These are phyloP conservation scores for Gyrodactylus salaris DNA, from an alignment of 1,140 invertebrate species.

Conservation along the genomic window DNA sequence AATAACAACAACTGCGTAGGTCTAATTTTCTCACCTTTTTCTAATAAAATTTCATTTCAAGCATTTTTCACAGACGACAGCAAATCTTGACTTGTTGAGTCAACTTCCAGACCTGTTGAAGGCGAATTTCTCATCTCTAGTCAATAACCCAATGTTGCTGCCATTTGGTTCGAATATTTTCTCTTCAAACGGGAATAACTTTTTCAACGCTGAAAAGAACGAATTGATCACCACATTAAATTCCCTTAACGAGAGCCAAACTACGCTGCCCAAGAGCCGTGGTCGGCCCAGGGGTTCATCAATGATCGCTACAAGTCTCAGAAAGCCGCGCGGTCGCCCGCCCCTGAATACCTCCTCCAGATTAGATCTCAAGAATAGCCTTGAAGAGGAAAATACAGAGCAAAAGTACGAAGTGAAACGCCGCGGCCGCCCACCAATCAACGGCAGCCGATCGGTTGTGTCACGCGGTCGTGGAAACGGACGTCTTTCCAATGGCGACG, in stretches of 20 bases:
- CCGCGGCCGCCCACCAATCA: not conserved
- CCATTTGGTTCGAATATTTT: not conserved
- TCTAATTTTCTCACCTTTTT: not conserved
- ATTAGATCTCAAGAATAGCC: not conserved
- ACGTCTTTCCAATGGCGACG: not conserved
- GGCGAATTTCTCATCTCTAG: not conserved
- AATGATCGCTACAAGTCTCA: not conserved
- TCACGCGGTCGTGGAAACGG: not conserved
- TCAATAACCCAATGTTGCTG: not conserved
- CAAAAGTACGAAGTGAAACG: not conserved
- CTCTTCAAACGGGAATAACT: not conserved
- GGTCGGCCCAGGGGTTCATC: not conserved
- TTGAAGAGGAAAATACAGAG: not conserved
- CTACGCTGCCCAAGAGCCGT: not conserved
- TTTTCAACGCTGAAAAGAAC: not conserved
- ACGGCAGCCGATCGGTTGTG: not conserved
- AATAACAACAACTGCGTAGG: not conserved
- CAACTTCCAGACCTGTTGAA: not conserved
- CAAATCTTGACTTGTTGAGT: not conserved
- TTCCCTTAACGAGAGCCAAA: not conserved
- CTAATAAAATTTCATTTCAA: not conserved
- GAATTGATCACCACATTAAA: not conserved
- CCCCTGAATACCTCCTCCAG: not conserved
- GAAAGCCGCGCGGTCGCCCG: not conserved
- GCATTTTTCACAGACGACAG: not conserved